Evolutionary conservation across 1,140 invertebrate genomes (phyloP).

Genomic region (Trissolcus basalis): DNA sequence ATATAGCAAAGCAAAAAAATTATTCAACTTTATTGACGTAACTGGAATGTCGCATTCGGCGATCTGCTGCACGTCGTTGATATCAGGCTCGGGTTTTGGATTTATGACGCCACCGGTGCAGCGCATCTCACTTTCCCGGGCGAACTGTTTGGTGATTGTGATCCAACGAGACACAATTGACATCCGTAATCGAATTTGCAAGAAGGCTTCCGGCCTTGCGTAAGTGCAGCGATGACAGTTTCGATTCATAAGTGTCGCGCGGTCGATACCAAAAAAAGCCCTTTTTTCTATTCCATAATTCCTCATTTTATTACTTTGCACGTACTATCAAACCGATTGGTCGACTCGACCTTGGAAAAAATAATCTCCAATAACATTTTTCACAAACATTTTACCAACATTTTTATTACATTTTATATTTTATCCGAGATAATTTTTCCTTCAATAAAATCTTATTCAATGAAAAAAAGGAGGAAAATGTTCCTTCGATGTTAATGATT

Average conservation of each 20-base stretch:
- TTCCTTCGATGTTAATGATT: no score
- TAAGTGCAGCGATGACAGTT: constrained; percentile 59
- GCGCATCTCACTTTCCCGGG: constrained; percentile 18
- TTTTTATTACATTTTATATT: no score
- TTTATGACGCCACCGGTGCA: constrained; percentile 27
- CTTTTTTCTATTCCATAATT: neutral
- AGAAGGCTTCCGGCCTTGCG: constrained; percentile 69
- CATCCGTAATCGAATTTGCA: constrained; percentile 72
- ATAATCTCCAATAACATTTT: no score
- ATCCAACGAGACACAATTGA: constrained; percentile 64
- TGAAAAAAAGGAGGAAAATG: no score
- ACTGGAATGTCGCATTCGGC: neutral
- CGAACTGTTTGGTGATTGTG: constrained; percentile 51
- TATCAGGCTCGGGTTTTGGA: constrained; percentile 31
- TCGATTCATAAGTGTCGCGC: constrained; percentile 38
- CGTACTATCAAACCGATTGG: no score
- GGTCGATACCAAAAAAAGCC: constrained; percentile 34
- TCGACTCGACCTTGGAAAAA: no score
- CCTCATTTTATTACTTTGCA: no score
- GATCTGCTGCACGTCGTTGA: neutral
- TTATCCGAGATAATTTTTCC: no score
- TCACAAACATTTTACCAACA: no score
- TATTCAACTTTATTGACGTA: neutral
- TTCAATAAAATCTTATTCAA: no score
- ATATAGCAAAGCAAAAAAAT: constrained; percentile 1